Conservation (phyloP, 2,888 invertebrate genomes). For the Cataglyphis livida region DNA sequence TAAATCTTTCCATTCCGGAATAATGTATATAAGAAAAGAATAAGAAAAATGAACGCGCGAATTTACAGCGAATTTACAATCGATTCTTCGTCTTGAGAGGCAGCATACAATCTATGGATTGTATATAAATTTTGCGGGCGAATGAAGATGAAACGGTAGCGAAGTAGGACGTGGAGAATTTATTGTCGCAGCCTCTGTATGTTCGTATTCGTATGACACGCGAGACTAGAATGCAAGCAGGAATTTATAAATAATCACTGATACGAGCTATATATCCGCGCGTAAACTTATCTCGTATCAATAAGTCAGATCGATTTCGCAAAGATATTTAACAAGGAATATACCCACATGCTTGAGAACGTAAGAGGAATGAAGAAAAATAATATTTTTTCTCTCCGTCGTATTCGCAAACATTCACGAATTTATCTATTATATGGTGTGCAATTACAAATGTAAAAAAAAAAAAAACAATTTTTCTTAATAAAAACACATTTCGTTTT, state of each 20-base stretch:
- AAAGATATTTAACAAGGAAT: neutral
- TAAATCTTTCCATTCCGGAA: neutral
- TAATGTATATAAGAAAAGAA: neutral
- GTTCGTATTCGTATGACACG: neutral
- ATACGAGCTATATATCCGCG: neutral
- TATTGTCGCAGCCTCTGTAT: slow-evolving; percentile 47
- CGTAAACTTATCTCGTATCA: neutral
- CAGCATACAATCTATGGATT: neutral
- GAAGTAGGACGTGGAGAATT: slow-evolving; percentile 50
- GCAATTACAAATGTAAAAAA: neutral
- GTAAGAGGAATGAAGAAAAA: neutral
- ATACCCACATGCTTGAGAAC: neutral
- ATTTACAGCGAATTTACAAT: neutral
- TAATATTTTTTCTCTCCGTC: neutral
- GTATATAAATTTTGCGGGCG: slow-evolving; percentile 26
- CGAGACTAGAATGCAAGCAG: neutral
- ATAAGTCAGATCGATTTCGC: neutral
- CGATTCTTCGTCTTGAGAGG: neutral
- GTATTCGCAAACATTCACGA: neutral
- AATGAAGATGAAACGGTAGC: slow-evolving; percentile 47
- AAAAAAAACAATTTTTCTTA: no score
- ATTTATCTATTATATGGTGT: neutral
- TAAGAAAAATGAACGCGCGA: neutral
- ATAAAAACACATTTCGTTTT: no score
- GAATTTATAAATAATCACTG: slow-evolving; percentile 16